Evolutionary conservation across 2,113 vertebrate species (phyloP).

Genomic region (Leucoraja erinaceus): DNA sequence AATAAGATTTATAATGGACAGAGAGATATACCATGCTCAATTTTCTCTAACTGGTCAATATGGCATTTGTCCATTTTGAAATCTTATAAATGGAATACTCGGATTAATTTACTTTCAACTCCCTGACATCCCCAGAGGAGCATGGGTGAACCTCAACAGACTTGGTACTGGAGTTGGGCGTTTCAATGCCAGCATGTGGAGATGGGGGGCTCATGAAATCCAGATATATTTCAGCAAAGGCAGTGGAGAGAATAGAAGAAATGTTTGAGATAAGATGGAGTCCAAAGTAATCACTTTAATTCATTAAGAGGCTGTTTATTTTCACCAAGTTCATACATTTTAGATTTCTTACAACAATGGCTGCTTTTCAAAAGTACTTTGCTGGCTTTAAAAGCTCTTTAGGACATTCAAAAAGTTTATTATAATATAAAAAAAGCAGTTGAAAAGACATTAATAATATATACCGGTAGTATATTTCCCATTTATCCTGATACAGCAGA

Average conservation of each 20-base stretch:
- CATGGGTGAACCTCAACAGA: too few relatives aligned
- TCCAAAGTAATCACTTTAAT: too few relatives aligned
- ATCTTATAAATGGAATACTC: too few relatives aligned
- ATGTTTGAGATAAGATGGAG: too few relatives aligned
- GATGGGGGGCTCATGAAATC: too few relatives aligned
- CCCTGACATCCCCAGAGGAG: too few relatives aligned
- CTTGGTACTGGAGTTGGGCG: too few relatives aligned
- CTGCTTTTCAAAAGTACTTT: neutral
- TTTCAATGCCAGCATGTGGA: too few relatives aligned
- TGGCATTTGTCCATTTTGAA: too few relatives aligned
- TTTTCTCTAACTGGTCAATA: neutral
- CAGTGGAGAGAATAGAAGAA: too few relatives aligned
- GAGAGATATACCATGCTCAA: neutral
- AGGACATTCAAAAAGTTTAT: neutral
- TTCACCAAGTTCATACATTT: neutral
- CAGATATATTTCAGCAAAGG: too few relatives aligned
- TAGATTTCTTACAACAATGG: neutral
- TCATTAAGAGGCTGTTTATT: too few relatives aligned
- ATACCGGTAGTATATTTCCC: neutral
- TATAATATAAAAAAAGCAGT: neutral
- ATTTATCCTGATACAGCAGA: neutral
- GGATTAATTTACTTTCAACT: neutral
- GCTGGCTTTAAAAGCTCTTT: neutral
- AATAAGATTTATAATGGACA: neutral
- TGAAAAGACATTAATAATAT: neutral